Evolutionary conservation across 1,140 invertebrate genomes (phyloP), one percentile per base, ranked within the genome.

Genomic region (Euglossa dilemma): DNA sequence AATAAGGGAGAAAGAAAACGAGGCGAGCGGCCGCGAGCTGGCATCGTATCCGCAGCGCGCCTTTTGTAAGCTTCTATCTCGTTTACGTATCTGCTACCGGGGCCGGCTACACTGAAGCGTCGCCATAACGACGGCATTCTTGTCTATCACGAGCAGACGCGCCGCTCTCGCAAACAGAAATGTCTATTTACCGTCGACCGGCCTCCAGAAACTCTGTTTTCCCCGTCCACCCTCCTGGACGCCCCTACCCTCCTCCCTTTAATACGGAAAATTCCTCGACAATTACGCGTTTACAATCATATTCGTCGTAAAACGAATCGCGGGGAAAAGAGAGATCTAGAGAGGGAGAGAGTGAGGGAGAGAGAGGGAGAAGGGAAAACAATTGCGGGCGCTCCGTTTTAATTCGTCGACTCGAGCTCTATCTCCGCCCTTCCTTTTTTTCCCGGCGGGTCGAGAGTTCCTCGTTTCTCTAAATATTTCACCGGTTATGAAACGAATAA

Each of bases 51-150:
- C 88, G 72, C 80, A 73, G 86, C 89, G 78, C 77, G 87, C 82
- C 91, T 92, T 92, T 93, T 92, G 90, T 90, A 76, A 85, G 83
- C 84, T 87, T 86, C 82, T 92, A 92, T 92, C 91, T 90, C 89
- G 90, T 90, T 90, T 87, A 90, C 85, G 89, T 87, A 93, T 93
- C 90, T 90, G 84, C 82, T 82, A 71, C 84, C 71, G 80, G 83
- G 87, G 83, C 66, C 63, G 69, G 79, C 84, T 82, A 63, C 74
- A 83, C 74, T 67, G 76, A 85, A 90, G 83, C 85, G 70, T 89
- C 85, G 72, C 77, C 80, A 79, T 86, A 90, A 88, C 78, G 88
- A 82, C 83, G 59, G 72, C 73, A 89, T 90, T 87, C 88, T 85
- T 89, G 84, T 80, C 86, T 90, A 89, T 89, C 87, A 71, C 73